Evolutionary conservation across 2,797 vertebrate genomes (phyloP), one percentile per base, ranked within the genome.

Genomic region (Cossypha niveicapilla): DNA sequence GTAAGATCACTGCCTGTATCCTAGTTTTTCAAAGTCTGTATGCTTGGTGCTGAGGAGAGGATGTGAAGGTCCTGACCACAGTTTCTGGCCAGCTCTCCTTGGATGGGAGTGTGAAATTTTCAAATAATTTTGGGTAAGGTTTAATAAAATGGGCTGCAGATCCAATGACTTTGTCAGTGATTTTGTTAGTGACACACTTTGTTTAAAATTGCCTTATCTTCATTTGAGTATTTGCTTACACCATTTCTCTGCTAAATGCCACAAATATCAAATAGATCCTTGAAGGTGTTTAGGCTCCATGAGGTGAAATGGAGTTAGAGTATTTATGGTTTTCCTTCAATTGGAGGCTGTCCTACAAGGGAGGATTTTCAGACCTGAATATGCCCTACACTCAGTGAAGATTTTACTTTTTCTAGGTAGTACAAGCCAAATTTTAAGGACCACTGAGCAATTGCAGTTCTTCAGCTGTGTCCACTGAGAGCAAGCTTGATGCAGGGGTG

Each of bases 141-240:
- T 88, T 78, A 47, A 44, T 65, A 57, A 68, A 83, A 86, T 18
- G 7, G 50, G n/a, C 30, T 45, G 14, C 39, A 30, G 3, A 53
- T 45, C 11, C 23, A 41, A 22, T 23, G 27, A 34, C 18, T 45
- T 61, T 78, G n/a, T 71, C 30, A 37, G 35, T 37, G 35, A 37
- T 37, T 34, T 34, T 34, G 34, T 34, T 37, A 86, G 11, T 1
- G 1, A 32, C 0, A 3, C 3, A 15, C 62, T 85, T 75, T 3
- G 9, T 65, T 93, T 66, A 39, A 67, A 75, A 89, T 42, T 70
- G 13, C 11, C 18, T 73, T 11, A 41, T 76, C 35, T 68, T 82
- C 12, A 73, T 76, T 13, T 45, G 42, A 75, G 30, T 48, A 48
- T 78, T 82, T 87, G 14, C 73, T 94, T 89, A 76, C 27, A 78